Conservation (phyloP, 1,140 invertebrate genomes). For the Lucilia cuprina region DNA sequence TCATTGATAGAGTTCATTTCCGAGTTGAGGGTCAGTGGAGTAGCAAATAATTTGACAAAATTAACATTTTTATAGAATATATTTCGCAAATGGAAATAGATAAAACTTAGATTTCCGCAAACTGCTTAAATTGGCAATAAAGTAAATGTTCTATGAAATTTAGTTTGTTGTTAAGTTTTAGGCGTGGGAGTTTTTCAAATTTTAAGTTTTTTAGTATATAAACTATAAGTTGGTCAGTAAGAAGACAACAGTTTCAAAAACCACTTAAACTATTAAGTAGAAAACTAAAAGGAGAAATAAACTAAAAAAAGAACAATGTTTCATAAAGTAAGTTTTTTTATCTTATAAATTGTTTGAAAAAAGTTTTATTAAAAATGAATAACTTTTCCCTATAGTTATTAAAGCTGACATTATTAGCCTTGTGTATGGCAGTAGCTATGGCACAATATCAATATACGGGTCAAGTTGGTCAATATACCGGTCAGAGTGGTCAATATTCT, state of each 20-base stretch:
- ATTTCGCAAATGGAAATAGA: not conserved
- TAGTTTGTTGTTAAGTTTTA: not conserved
- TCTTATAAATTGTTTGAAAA: too few relatives aligned
- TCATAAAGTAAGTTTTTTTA: not conserved
- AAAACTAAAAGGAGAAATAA: not conserved
- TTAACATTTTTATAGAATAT: not conserved
- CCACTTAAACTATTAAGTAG: not conserved
- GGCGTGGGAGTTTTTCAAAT: not conserved
- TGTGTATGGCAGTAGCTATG: not conserved
- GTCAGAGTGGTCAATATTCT: not conserved
- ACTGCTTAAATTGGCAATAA: not conserved
- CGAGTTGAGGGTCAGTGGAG: slow-evolving; percentile 9
- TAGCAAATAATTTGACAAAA: not conserved
- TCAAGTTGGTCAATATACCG: not conserved
- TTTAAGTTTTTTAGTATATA: slow-evolving; percentile 4
- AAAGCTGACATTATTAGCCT: not conserved
- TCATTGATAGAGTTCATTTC: not conserved
- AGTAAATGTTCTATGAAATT: not conserved
- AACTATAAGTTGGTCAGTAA: not conserved
- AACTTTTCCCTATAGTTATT: not conserved
- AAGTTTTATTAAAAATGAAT: not conserved
- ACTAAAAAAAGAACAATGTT: not conserved
- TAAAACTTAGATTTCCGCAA: not conserved
- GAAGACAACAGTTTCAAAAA: not conserved
- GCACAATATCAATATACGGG: not conserved